Base-by-base conservation (phyloP, 2,113 vertebrate species). In the Archilochus colubris region DNA sequence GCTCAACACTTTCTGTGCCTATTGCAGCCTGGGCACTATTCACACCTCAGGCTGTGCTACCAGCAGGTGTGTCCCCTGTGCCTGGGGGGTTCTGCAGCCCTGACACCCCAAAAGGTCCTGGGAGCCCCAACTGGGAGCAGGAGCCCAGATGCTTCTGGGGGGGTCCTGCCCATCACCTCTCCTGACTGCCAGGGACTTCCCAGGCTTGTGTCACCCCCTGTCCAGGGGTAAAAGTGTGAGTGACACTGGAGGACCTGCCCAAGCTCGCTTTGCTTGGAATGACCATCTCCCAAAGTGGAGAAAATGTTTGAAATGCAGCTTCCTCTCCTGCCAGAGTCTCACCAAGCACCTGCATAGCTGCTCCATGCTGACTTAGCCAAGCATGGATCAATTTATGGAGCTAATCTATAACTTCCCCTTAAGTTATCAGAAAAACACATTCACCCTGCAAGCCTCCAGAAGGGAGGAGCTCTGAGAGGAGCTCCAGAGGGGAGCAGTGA, bases 151-250 rank as follows among this genome's bases (percentile, higher is more conserved):
- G 21, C 70, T 48, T 50, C 50, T 50, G 54, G 15, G 3, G 24
- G 57, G 12, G 18, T 16, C 10, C 3, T 8, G 30, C 25, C 70
- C 44, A 46, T 46, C 44, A 46, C 46, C 46, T 48, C 19, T 21
- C 46, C 20, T 48, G 46, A 48, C 18, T 21, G 21, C 9, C 46
- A 48, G 46, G 21, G 46, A 10, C 16, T 30, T 17, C 57, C 63
- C 1, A 0, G n/a, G 28, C 40, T 55, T 17, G 0, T 2, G 3
- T 24, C 38, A 20, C 18, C 24, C 24, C 53, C 30, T 3, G 1
- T 2, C 51, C 59, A 2, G 28, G 31, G 59, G 30, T 54, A 30
- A 40, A 11, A 0, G 24, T 18, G 22, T 10, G 18, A 25, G 70
- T 28, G 68, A 24, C 15, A 7, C 17, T 17, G 74, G 82, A 20